These are phyloP conservation scores for Uropsilus gracilis DNA, from an alignment of 2,113 vertebrate genomes.

Conservation along the genomic window DNA sequence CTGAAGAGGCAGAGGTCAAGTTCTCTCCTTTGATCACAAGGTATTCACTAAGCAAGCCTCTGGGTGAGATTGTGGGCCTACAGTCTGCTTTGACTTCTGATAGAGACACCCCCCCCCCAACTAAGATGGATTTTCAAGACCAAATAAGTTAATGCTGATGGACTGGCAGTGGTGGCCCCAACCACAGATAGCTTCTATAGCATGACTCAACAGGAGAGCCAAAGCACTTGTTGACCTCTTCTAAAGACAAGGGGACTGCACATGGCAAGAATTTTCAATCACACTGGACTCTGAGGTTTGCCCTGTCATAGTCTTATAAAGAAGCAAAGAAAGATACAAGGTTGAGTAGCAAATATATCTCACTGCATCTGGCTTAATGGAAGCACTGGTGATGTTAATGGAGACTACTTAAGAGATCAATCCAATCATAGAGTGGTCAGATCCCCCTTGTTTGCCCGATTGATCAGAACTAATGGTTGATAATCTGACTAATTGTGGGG, in stretches of 20 bases:
- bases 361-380: no score
- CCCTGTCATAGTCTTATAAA: not conserved
- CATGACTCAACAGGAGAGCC: fast-evolving
- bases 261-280: fast-evolving
- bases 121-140: not conserved
- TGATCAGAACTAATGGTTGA: not conserved
- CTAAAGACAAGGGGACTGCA: not conserved
- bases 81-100: not conserved
- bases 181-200: not conserved
- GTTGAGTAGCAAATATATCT: not conserved
- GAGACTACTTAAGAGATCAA: not conserved
- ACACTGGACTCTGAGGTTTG: not conserved
- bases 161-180: no score
- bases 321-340: not conserved
- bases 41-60: not conserved
- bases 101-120: no score
- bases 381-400: not conserved
- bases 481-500: not conserved
- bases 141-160: not conserved
- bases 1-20: not conserved
- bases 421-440: not conserved
- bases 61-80: not conserved
- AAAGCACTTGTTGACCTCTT: not conserved
- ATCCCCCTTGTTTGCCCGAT: not conserved
- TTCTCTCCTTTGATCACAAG: not conserved